These are phyloP conservation scores for Alviniconcha strummeri DNA, from an alignment of 2,888 invertebrate species.

Conservation along the genomic window DNA sequence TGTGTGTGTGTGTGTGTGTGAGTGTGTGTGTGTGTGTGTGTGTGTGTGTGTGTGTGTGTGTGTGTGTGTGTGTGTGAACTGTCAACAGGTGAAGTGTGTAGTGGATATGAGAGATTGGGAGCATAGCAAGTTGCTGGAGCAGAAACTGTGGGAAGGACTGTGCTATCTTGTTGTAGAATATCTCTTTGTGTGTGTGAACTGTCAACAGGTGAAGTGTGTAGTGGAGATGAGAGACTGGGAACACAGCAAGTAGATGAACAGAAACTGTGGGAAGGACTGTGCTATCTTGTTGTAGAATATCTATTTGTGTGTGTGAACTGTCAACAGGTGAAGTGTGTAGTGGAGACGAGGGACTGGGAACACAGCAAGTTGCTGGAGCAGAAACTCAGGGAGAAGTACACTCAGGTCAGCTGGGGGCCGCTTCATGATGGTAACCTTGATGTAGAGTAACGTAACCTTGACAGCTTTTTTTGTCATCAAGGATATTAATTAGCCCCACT, in stretches of 20 bases:
- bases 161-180: neutral
- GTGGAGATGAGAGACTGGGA: no score
- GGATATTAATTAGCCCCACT: no score
- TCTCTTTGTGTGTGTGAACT: neutral
- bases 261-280: conserved; percentile 50
- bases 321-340: conserved; percentile 87
- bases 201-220: neutral
- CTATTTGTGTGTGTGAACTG: neutral
- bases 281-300: conserved; percentile 10
- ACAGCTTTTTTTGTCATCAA: no score
- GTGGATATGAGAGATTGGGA: no score
- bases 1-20: conserved; percentile 18
- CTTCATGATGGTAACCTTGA: conserved; percentile 9
- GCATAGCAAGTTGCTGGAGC: no score
- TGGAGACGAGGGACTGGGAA: conserved; percentile 89
- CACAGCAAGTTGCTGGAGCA: conserved; percentile 81
- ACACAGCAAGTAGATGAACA: no score
- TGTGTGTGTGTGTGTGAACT: neutral
- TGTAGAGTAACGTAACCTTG: neutral
- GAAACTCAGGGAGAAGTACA: conserved; percentile 59
- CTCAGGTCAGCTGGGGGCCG: conserved; percentile 59
- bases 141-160: neutral
- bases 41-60: no score
- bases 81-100: neutral
- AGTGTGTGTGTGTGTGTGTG: no score